phyloP scores from a whole-genome alignment of 2,888 invertebrate genomes.

The Drosophila paracracens region DNA sequence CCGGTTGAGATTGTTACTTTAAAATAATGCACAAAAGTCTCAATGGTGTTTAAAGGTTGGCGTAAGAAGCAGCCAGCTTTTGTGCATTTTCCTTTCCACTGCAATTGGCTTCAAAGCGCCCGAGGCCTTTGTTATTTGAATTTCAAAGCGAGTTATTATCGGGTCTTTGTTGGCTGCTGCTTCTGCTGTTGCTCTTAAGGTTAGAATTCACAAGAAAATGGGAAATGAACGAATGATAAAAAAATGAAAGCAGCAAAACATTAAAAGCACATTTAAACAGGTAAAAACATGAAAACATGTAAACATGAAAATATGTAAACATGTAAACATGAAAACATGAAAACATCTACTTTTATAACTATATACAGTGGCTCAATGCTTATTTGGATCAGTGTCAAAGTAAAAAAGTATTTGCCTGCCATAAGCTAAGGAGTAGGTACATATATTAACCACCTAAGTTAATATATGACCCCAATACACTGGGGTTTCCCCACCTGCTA shows the following conservation, averaged over 20 bases:
- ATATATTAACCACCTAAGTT: too few relatives aligned
- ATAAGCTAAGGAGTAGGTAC: too few relatives aligned
- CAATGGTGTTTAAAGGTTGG: not conserved
- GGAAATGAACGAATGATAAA: not conserved
- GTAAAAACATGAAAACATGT: not conserved
- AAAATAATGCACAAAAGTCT: conserved; percentile 36
- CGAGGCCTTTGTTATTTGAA: conserved; percentile 21
- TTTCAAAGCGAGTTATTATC: conserved; percentile 22
- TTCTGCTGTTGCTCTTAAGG: not conserved
- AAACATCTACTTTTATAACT: not conserved
- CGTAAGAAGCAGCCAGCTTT: not conserved
- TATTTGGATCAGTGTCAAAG: too few relatives aligned
- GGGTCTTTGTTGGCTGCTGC: not conserved
- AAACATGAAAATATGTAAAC: not conserved
- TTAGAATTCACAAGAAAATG: conserved; percentile 15
- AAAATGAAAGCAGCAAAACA: not conserved
- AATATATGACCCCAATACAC: too few relatives aligned
- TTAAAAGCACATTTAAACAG: not conserved
- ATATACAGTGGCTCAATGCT: too few relatives aligned
- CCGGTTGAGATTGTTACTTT: conserved; percentile 47
- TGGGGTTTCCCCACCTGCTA: too few relatives aligned
- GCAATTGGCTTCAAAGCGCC: not conserved
- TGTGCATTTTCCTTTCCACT: not conserved
- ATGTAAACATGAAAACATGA: not conserved
- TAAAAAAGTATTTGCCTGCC: too few relatives aligned